Evolutionary conservation across 2,888 invertebrate species (phyloP).

Genomic region (Tetragonisca angustula): DNA sequence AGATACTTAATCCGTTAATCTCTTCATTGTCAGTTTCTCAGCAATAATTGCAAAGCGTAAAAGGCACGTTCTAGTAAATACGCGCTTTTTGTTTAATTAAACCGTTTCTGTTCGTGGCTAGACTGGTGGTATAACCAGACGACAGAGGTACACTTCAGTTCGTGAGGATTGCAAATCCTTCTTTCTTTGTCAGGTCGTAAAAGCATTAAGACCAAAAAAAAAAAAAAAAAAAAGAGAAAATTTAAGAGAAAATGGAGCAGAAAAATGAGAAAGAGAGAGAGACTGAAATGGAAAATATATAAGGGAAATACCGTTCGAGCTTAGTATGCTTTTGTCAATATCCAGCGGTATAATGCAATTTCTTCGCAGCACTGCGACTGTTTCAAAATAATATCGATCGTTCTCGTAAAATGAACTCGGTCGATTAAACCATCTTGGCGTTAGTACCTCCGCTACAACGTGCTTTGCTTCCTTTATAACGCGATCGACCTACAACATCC

Average conservation of each 20-base stretch:
- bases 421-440: neutral
- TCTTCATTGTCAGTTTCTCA: too few species aligned
- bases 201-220: neutral
- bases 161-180: neutral
- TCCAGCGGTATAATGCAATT: conserved; percentile 19
- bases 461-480: neutral
- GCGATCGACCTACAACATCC: neutral
- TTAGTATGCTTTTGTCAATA: conserved; percentile 27
- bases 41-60: too few species aligned
- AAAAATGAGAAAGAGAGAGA: too few species aligned
- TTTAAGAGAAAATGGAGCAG: too few species aligned
- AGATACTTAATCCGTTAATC: too few species aligned
- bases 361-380: neutral
- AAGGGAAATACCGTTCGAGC: neutral
- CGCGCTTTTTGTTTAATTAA: conserved; percentile 27
- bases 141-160: neutral
- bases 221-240: neutral
- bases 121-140: neutral
- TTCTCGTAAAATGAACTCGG: conserved; percentile 7
- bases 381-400: conserved; percentile 41
- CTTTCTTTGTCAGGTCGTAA: neutral
- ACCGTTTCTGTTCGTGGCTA: neutral
- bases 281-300: neutral
- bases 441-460: neutral
- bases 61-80: conserved; percentile 11